Conservation (phyloP, 2,888 invertebrate species). For the Ophraella communa region DNA sequence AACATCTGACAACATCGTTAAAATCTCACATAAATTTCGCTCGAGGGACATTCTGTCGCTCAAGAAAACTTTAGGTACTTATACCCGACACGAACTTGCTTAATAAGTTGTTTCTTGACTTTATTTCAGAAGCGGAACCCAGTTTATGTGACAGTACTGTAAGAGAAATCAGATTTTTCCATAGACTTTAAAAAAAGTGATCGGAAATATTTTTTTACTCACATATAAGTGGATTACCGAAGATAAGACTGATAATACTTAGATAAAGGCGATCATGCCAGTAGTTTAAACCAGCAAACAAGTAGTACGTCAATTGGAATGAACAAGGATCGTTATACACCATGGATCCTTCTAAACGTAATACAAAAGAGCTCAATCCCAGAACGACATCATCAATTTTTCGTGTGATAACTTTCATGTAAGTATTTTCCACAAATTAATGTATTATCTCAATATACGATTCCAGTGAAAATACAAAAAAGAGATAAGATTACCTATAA, state of each 20-base stretch:
- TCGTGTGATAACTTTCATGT: neutral
- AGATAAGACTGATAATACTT: slow-evolving; percentile 5
- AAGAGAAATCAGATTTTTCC: neutral
- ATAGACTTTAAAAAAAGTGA: neutral
- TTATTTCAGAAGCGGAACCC: neutral
- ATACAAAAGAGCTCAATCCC: too few species aligned
- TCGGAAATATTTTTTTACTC: neutral
- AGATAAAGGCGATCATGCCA: neutral
- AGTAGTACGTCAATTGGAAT: neutral
- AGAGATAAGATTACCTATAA: too few species aligned
- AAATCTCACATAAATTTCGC: neutral
- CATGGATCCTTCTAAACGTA: neutral
- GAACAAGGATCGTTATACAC: neutral
- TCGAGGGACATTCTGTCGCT: neutral
- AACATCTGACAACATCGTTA: neutral
- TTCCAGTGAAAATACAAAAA: too few species aligned
- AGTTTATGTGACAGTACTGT: neutral
- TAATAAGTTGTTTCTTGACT: too few species aligned
- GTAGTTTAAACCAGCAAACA: neutral
- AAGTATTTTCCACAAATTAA: too few species aligned
- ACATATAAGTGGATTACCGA: neutral
- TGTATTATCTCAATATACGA: too few species aligned
- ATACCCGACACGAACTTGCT: too few species aligned
- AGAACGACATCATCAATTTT: neutral
- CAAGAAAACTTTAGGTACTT: neutral